Base-by-base conservation (phyloP, 2,113 vertebrate species). In the Parus major region DNA sequence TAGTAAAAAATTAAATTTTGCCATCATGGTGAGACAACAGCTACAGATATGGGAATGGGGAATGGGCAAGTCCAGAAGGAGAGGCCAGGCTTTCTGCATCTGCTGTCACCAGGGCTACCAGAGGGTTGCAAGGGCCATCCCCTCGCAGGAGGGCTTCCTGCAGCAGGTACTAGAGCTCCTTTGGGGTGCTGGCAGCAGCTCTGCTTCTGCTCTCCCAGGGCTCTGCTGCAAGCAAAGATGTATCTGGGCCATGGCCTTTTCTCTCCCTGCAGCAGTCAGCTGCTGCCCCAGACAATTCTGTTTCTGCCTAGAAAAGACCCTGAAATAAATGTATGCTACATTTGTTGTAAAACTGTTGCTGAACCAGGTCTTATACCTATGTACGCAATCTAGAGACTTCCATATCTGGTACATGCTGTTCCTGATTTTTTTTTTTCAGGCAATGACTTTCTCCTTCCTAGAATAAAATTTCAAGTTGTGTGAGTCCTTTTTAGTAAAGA, bases 401-500 rank as follows among this genome's bases (percentile, higher is more conserved):
- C 98, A 98, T 39, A 99, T 92, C 97, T 99, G 98, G 96, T 98
- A 99, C 98, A 98, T 98, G 71, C 98, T 99, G 91, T 88, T 96
- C 92, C 90, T 98, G 9, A 98, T 90, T 55, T 39, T 36, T 57
- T 64, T 91, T 57, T 69, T 46, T 28, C 98, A 23, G 98, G 84
- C 36, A 99, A 96, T 7, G 98, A 98, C 15, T 97, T 97, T 97
- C 98, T 98, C 94, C 98, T 98, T 83, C 98, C 98, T 99, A 96
- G 65, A 88, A 60, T 42, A 68, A 61, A 46, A 64, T 92, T 80
- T 97, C 50, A 71, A 50, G 33, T 35, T 86, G 20, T 42, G 29
- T 10, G 84, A 80, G 49, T 10, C 31, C 22, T 61, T 80, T 75
- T 88, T 41, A 46, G 49, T 56, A 47, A 87, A 72, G 8, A 68